These are phyloP conservation scores for Hydrotaea diabolus DNA, from an alignment of 2,888 invertebrate genomes.

Conservation along the genomic window DNA sequence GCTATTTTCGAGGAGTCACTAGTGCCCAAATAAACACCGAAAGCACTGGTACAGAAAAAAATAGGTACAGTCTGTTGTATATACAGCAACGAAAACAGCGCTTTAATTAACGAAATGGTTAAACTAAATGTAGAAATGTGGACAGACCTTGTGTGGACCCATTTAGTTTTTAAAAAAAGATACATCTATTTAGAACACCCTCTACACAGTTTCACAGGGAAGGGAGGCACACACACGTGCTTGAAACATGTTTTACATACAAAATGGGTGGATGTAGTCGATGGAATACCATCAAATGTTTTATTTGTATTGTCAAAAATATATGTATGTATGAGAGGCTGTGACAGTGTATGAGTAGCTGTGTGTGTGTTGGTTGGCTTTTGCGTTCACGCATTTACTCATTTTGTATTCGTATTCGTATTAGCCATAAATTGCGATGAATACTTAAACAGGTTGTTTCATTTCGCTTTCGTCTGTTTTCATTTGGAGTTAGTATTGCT, in stretches of 20 bases:
- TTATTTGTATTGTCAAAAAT: constrained; percentile 39
- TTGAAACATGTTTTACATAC: constrained; percentile 32
- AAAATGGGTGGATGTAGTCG: background rate
- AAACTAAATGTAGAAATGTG: too few species aligned
- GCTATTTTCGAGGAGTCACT: too few species aligned
- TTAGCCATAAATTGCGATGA: constrained; percentile 75
- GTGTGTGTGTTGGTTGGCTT: background rate
- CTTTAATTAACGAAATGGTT: too few species aligned
- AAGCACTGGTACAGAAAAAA: too few species aligned
- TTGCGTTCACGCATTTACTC: background rate
- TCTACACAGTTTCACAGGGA: too few species aligned
- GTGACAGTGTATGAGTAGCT: background rate
- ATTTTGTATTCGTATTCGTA: constrained; percentile 35
- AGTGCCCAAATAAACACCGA: too few species aligned
- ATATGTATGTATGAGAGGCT: constrained; percentile 15
- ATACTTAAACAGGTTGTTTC: constrained; percentile 76
- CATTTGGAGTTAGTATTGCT: constrained; percentile 34
- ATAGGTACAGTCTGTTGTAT: too few species aligned
- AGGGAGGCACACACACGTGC: background rate
- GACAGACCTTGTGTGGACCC: too few species aligned
- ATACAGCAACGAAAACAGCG: too few species aligned
- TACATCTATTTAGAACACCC: too few species aligned
- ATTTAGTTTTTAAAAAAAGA: too few species aligned
- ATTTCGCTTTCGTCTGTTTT: constrained; percentile 55
- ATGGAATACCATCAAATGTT: constrained; percentile 33